Conservation (phyloP, 2,113 vertebrate genomes). For the Passer domesticus region DNA sequence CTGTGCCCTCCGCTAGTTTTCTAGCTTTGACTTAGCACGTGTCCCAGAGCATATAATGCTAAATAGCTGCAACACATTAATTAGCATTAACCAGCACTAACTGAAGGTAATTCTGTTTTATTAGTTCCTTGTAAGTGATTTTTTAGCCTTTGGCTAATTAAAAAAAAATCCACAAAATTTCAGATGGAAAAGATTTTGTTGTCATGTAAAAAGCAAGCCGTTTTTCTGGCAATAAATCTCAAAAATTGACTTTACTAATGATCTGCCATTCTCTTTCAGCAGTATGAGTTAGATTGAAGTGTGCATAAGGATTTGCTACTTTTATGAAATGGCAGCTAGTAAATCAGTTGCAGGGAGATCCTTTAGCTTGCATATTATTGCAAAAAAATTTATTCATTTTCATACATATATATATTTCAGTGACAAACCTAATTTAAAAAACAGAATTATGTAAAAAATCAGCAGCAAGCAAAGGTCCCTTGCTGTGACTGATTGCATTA, state of each 20-base stretch:
- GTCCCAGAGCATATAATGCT: not conserved
- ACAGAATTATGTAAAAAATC: slow-evolving; percentile 35
- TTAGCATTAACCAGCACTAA: not conserved
- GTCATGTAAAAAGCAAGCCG: not conserved
- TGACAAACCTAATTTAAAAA: slow-evolving; percentile 56
- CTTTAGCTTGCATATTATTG: slow-evolving; percentile 20
- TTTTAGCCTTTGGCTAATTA: not conserved
- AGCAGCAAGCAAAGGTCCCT: not conserved
- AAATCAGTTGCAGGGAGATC: not conserved
- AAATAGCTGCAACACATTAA: not conserved
- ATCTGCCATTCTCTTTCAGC: not conserved
- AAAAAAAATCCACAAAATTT: not conserved
- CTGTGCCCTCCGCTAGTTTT: not conserved
- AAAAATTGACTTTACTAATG: not conserved
- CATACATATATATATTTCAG: slow-evolving; percentile 50
- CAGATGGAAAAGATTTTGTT: not conserved
- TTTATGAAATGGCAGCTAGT: slow-evolving; percentile 2
- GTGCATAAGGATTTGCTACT: slow-evolving; percentile 22
- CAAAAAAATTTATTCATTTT: slow-evolving; percentile 43
- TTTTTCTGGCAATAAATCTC: not conserved
- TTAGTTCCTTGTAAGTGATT: not conserved
- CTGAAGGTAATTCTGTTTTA: not conserved
- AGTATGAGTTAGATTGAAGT: not conserved
- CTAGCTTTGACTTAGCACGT: not conserved
- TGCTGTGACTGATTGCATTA: slow-evolving; percentile 70